Evolutionary conservation across 2,113 vertebrate genomes (phyloP), one percentile per base, ranked within the genome.

Genomic region (Bos javanicus): DNA sequence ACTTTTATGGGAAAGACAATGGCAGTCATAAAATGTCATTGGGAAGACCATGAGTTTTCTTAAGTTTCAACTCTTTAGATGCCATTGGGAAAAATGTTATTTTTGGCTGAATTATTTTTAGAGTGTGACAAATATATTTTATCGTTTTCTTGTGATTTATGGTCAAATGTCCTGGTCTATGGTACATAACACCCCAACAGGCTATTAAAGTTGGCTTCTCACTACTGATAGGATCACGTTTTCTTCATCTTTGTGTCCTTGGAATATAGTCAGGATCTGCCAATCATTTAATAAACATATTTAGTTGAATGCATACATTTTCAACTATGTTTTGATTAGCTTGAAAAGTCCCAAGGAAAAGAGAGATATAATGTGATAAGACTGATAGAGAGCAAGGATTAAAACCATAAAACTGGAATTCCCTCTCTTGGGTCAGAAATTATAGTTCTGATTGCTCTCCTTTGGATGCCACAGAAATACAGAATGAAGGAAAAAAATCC

Each of bases 91-190:
- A 90, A 82, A 52, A 39, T n/a, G 54, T 67, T 89, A 62, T 64
- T 89, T 96, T 86, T 97, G 62, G 88, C 17, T 74, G 46, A 62
- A 59, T 90, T 95, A n/a, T 52, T 85, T 87, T 36, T 60, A 92
- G 15, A 59, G 9, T 56, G 54, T 43, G 26, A 87, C 52, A 83
- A 89, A 39, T 13, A 19, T 76, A 28, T 80, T 54, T 97, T 56
- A 28, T 54, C 88, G 3, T 94, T 93, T 93, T 60, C n/a, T 80
- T 87, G 10, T 74, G 89, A 91, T 6, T 48, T 62, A 30, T 80
- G 46, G 76, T 93, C 62, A 62, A 82, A 39, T 96, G 7, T 71
- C 59, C 54, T 74, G 56, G 33, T 7, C 7, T 95, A 12, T 50
- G 81, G 19, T 56, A 23, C 4, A 50, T n/a, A 87, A 87, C 28